phyloP scores from a whole-genome alignment of 1,140 invertebrate genomes.

The Trichogramma pretiosum region DNA sequence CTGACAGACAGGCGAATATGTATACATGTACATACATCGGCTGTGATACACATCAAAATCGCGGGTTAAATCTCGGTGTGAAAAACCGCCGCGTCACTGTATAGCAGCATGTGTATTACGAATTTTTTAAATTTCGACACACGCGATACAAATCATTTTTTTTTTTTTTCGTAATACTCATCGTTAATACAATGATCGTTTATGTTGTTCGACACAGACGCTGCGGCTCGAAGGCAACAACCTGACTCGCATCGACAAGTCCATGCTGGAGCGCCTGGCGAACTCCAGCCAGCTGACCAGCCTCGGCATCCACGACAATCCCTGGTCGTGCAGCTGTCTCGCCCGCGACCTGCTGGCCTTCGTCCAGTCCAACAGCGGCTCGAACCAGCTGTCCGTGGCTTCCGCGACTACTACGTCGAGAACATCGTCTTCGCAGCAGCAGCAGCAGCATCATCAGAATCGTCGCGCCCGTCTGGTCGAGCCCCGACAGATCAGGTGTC shows the following conservation, averaged over 20 bases:
- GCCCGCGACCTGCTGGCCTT: conserved; percentile 43
- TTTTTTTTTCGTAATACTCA: not conserved
- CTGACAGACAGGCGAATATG: too few species aligned
- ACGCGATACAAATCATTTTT: not conserved
- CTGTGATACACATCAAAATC: too few species aligned
- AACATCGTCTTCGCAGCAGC: too few species aligned
- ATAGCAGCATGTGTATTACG: too few species aligned
- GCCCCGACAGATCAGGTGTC: conserved; percentile 43
- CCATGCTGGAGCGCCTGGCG: conserved; percentile 31
- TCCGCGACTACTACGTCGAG: too few species aligned
- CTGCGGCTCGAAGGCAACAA: conserved; percentile 46
- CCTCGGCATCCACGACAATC: conserved; percentile 49
- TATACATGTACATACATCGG: too few species aligned
- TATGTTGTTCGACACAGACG: conserved; percentile 22
- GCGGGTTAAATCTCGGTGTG: too few species aligned
- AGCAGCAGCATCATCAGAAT: too few species aligned
- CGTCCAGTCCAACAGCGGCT: conserved; percentile 39
- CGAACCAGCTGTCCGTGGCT: too few species aligned
- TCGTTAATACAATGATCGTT: not conserved
- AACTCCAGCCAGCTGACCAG: conserved; percentile 23
- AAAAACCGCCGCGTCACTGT: too few species aligned
- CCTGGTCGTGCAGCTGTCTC: conserved; percentile 52
- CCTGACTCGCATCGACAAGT: conserved; percentile 33
- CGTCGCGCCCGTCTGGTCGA: conserved; percentile 32
- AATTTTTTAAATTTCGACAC: not conserved